These are phyloP conservation scores for Zaprionus kolodkinae DNA, from an alignment of 1,140 invertebrate species.

Conservation along the genomic window DNA sequence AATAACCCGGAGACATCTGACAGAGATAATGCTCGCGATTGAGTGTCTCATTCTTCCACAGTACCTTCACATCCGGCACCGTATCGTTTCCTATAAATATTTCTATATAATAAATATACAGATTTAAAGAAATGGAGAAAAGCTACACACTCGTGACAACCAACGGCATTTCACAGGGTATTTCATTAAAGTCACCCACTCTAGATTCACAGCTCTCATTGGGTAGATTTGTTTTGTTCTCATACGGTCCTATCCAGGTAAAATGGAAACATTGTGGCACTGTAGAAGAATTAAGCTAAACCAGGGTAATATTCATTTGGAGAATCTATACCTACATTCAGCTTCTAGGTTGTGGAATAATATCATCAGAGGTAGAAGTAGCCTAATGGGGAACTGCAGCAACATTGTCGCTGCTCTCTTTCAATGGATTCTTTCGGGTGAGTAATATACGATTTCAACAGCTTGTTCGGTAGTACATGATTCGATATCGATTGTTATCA, in stretches of 20 bases:
- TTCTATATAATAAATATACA: neutral
- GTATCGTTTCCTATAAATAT: constrained; percentile 64
- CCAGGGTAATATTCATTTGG: neutral
- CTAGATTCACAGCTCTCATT: constrained; percentile 60
- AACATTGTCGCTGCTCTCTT: constrained; percentile 52
- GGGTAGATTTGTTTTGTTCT: constrained; percentile 62
- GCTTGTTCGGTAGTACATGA: neutral
- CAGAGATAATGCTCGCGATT: constrained; percentile 63
- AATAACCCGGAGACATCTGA: constrained; percentile 64
- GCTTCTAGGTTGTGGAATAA: constrained; percentile 33
- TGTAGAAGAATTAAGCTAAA: constrained; percentile 27
- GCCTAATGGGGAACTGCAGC: constrained; percentile 37
- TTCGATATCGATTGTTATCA: constrained; percentile 3
- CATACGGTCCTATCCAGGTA: constrained; percentile 76
- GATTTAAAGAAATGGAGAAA: too few relatives aligned
- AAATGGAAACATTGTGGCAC: constrained; percentile 77
- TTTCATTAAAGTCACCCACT: constrained; percentile 67
- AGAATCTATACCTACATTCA: constrained; percentile 50
- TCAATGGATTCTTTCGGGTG: neutral
- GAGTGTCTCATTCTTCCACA: constrained; percentile 60
- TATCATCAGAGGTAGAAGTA: constrained; percentile 44
- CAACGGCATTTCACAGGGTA: constrained; percentile 69
- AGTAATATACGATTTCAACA: neutral
- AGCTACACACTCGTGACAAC: constrained; percentile 64
- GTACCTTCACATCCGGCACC: constrained; percentile 66